Evolutionary conservation across 23 tunicate species (phyloP), one percentile per base, ranked within the genome.

Genomic region (Ascidia mentula): DNA sequence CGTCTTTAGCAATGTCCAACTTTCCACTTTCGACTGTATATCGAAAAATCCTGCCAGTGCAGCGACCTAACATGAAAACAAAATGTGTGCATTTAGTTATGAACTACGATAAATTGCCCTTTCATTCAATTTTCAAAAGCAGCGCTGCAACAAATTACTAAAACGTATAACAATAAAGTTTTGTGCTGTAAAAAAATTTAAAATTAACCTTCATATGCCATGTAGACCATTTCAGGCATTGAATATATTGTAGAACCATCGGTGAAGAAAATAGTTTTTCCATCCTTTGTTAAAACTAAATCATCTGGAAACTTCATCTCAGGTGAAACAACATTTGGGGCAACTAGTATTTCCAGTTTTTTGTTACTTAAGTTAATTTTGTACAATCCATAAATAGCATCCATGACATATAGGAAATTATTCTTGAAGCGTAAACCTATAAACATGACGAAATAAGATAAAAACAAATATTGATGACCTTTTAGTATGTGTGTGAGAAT

Each of bases 381-480:
- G 69, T 79, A 86, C 80, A 86, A 15, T 1, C 90, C 90, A 38
- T 79, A 86, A 18, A 60, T 60, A 9, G 90, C 84, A 80, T 86
- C 90, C 80, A 79, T 79, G 22, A 79, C 85, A 39, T 18, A 86
- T 18, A 86, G 65, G 28, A 9, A 6, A 3, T 28, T 28, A 3
- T 53, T 53, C 13, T 28, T 26, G 13, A 53, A 53, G 24, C 65
- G 65, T 3, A 53, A 28, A 53, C 65, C 65, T 53, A 5, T 20
- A 53, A 53, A 53, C 15, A 12, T 9, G 12, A 9, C 53, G 53
- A 9, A 5, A 53, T 28, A 9, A 3, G 22, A 5, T 53, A 9
- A 6, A 53, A 53, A 6, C 2, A 28, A 26, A 53, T 20, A 6
- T 5, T 5, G 24, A 53, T 6, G 24, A 53, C 15, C 53, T 15